phyloP scores from a whole-genome alignment of 1,140 invertebrate species.

The Yoshiicerus persimilis region DNA sequence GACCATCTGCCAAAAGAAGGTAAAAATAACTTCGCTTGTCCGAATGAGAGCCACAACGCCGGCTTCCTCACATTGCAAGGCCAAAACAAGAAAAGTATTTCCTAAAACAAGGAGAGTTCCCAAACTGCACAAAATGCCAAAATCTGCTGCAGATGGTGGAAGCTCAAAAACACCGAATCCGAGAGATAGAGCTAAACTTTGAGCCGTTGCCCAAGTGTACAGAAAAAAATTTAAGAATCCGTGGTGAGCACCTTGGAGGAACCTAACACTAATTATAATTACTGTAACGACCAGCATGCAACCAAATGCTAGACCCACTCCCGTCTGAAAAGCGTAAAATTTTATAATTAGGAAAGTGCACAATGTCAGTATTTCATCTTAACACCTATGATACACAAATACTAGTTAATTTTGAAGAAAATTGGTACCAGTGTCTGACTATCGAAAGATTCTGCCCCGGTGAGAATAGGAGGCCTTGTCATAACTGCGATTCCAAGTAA shows the following conservation, averaged over 20 bases:
- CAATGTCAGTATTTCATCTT: neutral
- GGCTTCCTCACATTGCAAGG: constrained; percentile 34
- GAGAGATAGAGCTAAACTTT: neutral
- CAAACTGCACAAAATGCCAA: neutral
- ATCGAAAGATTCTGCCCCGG: neutral
- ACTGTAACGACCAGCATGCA: constrained; percentile 16
- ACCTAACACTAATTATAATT: constrained; percentile 13
- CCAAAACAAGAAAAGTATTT: constrained; percentile 21
- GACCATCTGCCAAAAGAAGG: constrained; percentile 36
- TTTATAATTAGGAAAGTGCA: neutral
- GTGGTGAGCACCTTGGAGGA: constrained; percentile 28
- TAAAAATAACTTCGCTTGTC: constrained; percentile 33
- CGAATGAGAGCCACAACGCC: constrained; percentile 30
- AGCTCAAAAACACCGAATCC: neutral
- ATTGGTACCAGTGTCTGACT: neutral
- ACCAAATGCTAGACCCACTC: constrained; percentile 21
- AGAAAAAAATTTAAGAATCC: constrained; percentile 24
- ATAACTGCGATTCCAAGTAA: constrained; percentile 37
- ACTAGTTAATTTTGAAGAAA: neutral
- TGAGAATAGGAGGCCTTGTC: constrained; percentile 35
- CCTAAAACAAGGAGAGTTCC: neutral
- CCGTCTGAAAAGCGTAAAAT: neutral
- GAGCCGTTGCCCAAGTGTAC: neutral
- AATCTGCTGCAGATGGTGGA: neutral
- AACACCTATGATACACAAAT: too few relatives aligned